Evolutionary conservation across 2,113 vertebrate species (phyloP), one percentile per base, ranked within the genome.

Genomic region (Neotoma lepida): DNA sequence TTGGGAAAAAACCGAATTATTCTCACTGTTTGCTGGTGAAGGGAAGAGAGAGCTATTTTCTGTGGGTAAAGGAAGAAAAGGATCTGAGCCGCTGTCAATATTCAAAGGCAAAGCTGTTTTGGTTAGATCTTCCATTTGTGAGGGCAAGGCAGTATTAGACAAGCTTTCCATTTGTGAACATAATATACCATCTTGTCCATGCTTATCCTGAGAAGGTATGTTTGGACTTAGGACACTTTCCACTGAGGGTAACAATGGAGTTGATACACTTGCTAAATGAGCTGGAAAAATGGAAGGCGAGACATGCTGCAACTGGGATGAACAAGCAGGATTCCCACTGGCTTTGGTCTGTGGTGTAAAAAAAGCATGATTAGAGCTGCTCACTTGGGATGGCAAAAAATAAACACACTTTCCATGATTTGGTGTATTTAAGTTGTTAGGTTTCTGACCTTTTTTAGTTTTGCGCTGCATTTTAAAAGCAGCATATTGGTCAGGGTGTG

Each of bases 401-500:
- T 98, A 98, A 0, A 97, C 96, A 18, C 98, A 94, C 63, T 98
- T 99, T 46, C 97, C 98, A 74, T 98, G 98, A 28, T 95, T 98
- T 10, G 98, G 82, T 71, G 96, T 33, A 14, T 82, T 97, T 76
- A 96, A 96, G 49, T 35, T 97, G 58, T 92, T 96, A 89, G 97
- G 93, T 56, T 98, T 99, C 58, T 97, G 98, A 0, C 97, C 97
- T 94, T 97, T 99, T 96, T 99, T 99, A 87, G 98, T 99, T 97
- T 98, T 99, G 74, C 98, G 98, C 13, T 98, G 97, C 90, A 99
- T 97, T 97, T 99, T 99, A 98, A 99, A 99, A 77, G 98, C 98
- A 54, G 99, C 98, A 12, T 99, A 99, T 88, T 99, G 99, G 41
- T 99, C 99, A 51, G 99, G 98, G 93, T 99, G 99, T 54, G 98